Conservation (phyloP, 2,888 invertebrate genomes). For the Meliscaeva auricollis region DNA sequence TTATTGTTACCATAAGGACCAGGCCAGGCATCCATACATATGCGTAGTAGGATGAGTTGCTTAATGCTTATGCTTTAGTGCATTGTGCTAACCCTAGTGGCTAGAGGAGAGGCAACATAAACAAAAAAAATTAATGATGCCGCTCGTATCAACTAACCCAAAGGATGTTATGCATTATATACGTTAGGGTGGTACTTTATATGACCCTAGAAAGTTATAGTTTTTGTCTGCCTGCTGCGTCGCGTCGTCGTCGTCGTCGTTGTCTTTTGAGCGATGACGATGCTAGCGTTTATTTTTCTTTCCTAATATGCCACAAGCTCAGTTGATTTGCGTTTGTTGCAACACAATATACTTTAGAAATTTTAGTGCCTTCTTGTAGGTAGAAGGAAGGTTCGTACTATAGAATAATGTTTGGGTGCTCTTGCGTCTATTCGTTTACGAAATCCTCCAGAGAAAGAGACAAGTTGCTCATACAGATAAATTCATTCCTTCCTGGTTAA, state of each 20-base stretch:
- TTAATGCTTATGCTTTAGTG: neutral
- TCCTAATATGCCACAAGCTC: neutral
- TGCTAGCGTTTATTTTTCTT: slow-evolving; percentile 1
- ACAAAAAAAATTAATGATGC: slow-evolving; percentile 49
- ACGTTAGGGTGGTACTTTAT: slow-evolving; percentile 6
- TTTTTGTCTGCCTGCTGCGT: slow-evolving; percentile 30
- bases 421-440: neutral
- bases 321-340: slow-evolving; percentile 27
- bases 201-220: slow-evolving; percentile 39
- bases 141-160: slow-evolving; percentile 17
- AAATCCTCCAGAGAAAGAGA: neutral
- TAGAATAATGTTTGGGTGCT: neutral
- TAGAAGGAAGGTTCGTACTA: no score
- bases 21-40: no score
- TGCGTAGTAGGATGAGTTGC: slow-evolving; percentile 4
- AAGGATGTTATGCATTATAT: slow-evolving; percentile 35
- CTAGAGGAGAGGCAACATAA: slow-evolving; percentile 11
- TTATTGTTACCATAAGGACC: slow-evolving; percentile 50
- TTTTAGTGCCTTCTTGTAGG: neutral
- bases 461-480: slow-evolving; percentile 15
- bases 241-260: no score
- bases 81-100: neutral
- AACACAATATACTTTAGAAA: neutral
- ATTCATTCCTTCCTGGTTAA: neutral
- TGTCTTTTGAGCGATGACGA: slow-evolving; percentile 15